Conservation (phyloP, 2,797 vertebrate genomes). For the Manis pentadactyla region DNA sequence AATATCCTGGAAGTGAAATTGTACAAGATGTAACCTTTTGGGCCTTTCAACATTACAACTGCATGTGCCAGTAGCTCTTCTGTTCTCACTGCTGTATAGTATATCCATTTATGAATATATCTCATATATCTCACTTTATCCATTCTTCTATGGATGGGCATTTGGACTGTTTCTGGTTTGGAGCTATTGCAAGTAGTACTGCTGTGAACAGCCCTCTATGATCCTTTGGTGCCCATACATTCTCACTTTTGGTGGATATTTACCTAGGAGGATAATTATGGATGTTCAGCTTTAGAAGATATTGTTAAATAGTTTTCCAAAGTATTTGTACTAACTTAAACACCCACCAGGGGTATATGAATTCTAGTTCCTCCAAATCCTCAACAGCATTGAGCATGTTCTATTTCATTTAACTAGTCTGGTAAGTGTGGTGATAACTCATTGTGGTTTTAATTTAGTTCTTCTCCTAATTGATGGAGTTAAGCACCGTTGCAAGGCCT, state of each 20-base stretch:
- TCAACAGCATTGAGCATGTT: background rate
- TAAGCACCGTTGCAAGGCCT: background rate
- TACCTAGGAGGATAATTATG: background rate
- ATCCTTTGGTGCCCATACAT: background rate
- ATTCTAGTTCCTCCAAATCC: background rate
- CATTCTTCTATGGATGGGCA: background rate
- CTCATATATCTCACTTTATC: background rate
- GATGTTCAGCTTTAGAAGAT: background rate
- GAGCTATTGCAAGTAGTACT: background rate
- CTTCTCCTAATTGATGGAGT: background rate
- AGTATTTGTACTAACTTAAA: background rate
- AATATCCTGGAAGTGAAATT: background rate
- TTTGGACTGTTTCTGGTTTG: background rate
- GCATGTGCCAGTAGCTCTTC: too few relatives aligned
- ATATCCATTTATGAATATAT: too few relatives aligned
- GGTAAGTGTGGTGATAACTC: background rate
- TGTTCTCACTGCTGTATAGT: background rate
- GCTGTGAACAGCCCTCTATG: background rate
- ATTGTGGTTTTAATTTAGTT: background rate
- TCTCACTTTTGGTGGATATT: background rate
- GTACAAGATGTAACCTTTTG: background rate
- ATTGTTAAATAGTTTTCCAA: background rate
- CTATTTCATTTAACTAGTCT: background rate
- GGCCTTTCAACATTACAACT: background rate
- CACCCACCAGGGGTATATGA: background rate